phyloP scores from a whole-genome alignment of 1,140 invertebrate species.

The Heterodera carotae region DNA sequence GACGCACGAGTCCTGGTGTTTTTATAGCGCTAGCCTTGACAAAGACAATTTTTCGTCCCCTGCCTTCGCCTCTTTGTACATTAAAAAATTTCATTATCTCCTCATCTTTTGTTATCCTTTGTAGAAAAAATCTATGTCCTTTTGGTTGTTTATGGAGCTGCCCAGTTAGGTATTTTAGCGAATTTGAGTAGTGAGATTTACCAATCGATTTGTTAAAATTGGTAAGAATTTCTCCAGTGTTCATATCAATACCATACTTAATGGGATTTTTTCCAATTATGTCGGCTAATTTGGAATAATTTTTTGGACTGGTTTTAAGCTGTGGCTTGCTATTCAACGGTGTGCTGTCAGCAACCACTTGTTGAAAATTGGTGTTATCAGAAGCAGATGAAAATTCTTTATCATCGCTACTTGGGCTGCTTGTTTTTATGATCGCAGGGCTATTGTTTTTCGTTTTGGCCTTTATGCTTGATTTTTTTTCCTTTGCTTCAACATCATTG shows the following conservation, averaged over 20 bases:
- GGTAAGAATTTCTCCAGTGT: background rate
- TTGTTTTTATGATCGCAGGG: too few species aligned
- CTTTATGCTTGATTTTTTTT: background rate
- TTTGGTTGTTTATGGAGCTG: background rate
- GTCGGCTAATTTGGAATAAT: background rate
- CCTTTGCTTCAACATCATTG: too few species aligned
- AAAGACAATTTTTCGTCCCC: background rate
- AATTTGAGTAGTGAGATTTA: background rate
- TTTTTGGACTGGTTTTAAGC: background rate
- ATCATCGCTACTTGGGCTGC: too few species aligned
- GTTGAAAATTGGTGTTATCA: background rate
- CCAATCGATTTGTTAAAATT: background rate
- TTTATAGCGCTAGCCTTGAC: background rate
- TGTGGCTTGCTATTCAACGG: too few species aligned
- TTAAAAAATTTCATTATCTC: background rate
- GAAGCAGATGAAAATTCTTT: too few species aligned
- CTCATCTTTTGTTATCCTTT: background rate
- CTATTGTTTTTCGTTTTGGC: too few species aligned
- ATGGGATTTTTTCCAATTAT: background rate
- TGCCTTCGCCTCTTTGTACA: background rate
- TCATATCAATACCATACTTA: background rate
- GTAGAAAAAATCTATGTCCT: background rate
- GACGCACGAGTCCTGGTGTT: background rate
- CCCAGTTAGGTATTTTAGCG: background rate
- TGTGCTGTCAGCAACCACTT: too few species aligned